Percentiles rank a stretch among this genome's conserved stretches.
These are phyloP conservation scores for Pachycephus smyrnensis DNA, from an alignment of 2,888 invertebrate species.

Conservation along the genomic window DNA sequence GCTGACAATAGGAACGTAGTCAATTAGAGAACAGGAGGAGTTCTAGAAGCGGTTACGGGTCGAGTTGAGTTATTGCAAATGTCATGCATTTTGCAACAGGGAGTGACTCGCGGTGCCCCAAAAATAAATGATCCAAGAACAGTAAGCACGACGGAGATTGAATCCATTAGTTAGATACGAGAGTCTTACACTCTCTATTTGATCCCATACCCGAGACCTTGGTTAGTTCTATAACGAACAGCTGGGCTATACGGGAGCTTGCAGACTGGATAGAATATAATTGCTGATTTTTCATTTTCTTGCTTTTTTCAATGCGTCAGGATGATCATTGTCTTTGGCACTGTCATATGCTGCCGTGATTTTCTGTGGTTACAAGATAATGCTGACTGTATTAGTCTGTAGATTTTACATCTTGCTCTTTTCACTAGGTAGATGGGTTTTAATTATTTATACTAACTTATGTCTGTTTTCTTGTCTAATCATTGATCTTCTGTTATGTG, in stretches of 20 bases:
- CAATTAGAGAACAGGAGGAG: background rate
- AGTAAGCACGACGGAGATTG: slow-evolving; percentile 24
- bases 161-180: slow-evolving; percentile 14
- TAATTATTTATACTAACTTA: background rate
- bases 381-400: background rate
- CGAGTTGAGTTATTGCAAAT: slow-evolving; percentile 45
- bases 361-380: background rate
- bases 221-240: slow-evolving; percentile 15
- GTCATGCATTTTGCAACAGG: slow-evolving; percentile 52
- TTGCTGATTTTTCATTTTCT: background rate
- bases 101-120: slow-evolving; percentile 48
- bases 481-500: background rate
- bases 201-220: slow-evolving; percentile 12
- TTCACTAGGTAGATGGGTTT: background rate
- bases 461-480: background rate
- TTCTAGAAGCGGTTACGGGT: slow-evolving; percentile 28
- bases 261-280: background rate
- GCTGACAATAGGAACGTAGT: background rate
- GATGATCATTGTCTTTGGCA: background rate
- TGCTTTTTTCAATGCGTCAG: background rate
- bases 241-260: background rate
- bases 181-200: background rate
- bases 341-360: background rate
- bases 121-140: slow-evolving; percentile 43
- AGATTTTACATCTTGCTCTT: background rate